Percentiles rank a stretch among this genome's conserved stretches.
phyloP scores from a whole-genome alignment of 2,797 vertebrate species.

The Takifugu rubripes region DNA sequence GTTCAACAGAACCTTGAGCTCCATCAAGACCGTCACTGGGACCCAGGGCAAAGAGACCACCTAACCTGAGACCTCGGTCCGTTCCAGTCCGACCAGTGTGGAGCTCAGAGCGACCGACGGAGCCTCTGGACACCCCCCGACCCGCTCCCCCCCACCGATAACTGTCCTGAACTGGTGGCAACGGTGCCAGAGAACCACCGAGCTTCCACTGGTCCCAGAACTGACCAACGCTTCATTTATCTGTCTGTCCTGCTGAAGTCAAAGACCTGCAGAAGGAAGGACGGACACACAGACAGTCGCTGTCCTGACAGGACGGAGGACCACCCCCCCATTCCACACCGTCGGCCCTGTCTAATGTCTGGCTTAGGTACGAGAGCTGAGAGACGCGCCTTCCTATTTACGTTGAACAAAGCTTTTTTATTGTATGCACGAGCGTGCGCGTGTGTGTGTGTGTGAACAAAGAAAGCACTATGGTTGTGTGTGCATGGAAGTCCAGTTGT shows the following conservation, averaged over 20 bases:
- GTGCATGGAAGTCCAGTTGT: slow-evolving; percentile 27
- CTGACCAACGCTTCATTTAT: slow-evolving; percentile 57
- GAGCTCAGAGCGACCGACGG: not conserved
- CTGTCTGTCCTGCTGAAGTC: slow-evolving; percentile 87
- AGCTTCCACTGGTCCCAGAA: slow-evolving; percentile 33
- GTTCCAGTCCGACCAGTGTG: not conserved
- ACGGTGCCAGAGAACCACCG: slow-evolving; percentile 52
- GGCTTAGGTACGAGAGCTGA: slow-evolving; percentile 78
- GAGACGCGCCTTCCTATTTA: slow-evolving; percentile 76
- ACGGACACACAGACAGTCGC: slow-evolving; percentile 47
- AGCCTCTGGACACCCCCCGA: slow-evolving; percentile 14
- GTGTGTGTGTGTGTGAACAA: not conserved
- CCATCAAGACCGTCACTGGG: slow-evolving; percentile 98
- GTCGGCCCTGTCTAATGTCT: slow-evolving; percentile 20
- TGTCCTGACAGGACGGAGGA: slow-evolving; percentile 59
- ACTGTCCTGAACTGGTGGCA: slow-evolving; percentile 74
- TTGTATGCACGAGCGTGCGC: slow-evolving; percentile 9
- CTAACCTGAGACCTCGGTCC: slow-evolving; percentile 63
- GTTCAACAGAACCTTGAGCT: slow-evolving; percentile 98
- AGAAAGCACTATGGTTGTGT: slow-evolving; percentile 16
- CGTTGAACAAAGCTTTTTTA: slow-evolving; percentile 74
- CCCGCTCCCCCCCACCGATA: slow-evolving; percentile 18
- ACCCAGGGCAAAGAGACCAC: slow-evolving; percentile 97
- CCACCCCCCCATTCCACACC: slow-evolving; percentile 75
- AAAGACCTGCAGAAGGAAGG: slow-evolving; percentile 59